phyloP scores from a whole-genome alignment of 2,888 invertebrate species.

The Rhopalosiphum nymphaeae region DNA sequence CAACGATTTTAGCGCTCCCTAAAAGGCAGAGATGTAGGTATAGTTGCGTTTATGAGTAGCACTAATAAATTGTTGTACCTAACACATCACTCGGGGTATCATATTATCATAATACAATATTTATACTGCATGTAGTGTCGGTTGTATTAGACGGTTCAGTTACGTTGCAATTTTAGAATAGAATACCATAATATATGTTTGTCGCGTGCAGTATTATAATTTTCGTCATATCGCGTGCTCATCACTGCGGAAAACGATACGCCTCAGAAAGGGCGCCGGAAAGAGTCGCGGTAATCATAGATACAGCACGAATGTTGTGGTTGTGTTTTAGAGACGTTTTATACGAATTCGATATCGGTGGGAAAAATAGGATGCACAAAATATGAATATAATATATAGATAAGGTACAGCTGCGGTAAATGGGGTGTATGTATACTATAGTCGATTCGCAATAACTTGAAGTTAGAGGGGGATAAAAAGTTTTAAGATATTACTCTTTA shows the following conservation, averaged over 20 bases:
- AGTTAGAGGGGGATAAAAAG: not conserved
- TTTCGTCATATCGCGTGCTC: not conserved
- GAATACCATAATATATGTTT: not conserved
- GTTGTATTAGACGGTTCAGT: not conserved
- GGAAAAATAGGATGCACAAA: not conserved
- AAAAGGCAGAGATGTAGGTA: too few species aligned
- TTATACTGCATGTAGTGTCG: not conserved
- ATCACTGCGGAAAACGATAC: slow-evolving; percentile 2
- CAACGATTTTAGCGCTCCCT: too few species aligned
- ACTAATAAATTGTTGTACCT: not conserved
- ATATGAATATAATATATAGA: not conserved
- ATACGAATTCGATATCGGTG: not conserved
- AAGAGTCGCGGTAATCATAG: not conserved
- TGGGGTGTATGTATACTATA: not conserved
- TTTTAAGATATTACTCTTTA: not conserved
- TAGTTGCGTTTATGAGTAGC: not conserved
- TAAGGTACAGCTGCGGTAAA: not conserved
- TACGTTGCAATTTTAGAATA: not conserved
- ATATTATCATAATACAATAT: not conserved
- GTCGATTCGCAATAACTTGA: not conserved
- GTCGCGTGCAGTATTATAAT: not conserved
- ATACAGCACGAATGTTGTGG: not conserved
- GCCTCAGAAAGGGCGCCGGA: not conserved
- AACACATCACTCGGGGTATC: not conserved
- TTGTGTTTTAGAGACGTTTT: not conserved